Evolutionary conservation across 2,113 vertebrate species (phyloP), one percentile per base, ranked within the genome.

Genomic region (Marcusenius ussheri): DNA sequence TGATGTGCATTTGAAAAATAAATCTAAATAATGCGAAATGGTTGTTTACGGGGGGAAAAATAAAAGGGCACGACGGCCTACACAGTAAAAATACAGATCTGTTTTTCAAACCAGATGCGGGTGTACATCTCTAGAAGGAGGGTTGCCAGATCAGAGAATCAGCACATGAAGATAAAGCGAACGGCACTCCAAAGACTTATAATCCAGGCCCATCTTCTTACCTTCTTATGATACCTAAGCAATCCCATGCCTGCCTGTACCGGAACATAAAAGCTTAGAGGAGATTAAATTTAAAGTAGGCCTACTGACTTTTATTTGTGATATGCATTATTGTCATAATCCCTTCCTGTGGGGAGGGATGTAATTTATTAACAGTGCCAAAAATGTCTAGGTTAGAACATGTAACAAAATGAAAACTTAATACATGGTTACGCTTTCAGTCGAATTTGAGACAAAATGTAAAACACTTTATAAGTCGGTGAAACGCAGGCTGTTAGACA

Each of bases 281-380:
- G 74, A 42, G 74, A 80, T 80, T 42, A 80, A 80, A 80, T 39
- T 80, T 80, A 80, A 42, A 80, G 74, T 80, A 42, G 35, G 62
- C 62, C 62, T 70, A 27, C 62, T 39, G 74, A 80, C 74, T 39
- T 27, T 66, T 77, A 77, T 39, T 77, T 80, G 39, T 80, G 74
- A 80, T 80, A 27, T 80, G 74, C 35, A 80, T 80, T 80, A 80
- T 42, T 80, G 15, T 42, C 35, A 7, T 80, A 80, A 80, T 80
- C 74, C 74, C 74, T 27, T 80, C 74, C 74, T 80, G 74, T 80
- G 74, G 74, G 74, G 74, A 80, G 31, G 74, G 35, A 80, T 80
- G 74, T 42, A 42, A 42, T 80, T 35, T 80, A 19, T 42, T 39
- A 35, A 42, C 11, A 19, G 74, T 80, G 74, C 74, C 74, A 80